Base-by-base conservation (phyloP, 2,113 vertebrate genomes). In the Scomber scombrus region DNA sequence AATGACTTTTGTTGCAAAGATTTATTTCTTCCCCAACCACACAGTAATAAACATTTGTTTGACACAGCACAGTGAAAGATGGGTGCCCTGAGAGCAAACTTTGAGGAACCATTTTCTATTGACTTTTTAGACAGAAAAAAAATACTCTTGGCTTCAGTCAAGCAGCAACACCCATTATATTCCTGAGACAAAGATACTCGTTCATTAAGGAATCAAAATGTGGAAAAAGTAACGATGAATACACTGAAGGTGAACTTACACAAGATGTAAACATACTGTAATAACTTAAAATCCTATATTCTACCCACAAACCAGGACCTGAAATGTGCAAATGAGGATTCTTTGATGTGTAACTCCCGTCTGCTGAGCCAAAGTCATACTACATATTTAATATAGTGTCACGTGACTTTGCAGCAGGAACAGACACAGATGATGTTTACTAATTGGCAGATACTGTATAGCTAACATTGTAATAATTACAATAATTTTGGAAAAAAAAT, bases 171-270 rank as follows among this genome's bases (percentile, higher is more conserved):
- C 61, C 60, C 23, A 57, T 66, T 26, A 81, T 63, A 75, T 90
- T 88, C 89, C 91, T 90, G 89, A 93, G 88, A 26, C 23, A 26
- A 26, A 88, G 85, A 84, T 60, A 82, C 71, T 81, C 68, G 57
- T 77, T 81, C 64, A 72, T 14, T 26, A 19, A 69, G 40, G 43
- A 75, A 84, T 64, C 78, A 1, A 78, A 69, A 71, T 45, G 67
- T 8, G 52, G 9, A 65, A 73, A 71, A 57, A 46, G 51, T 2
- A 1, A 70, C 54, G 60, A 16, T 8, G 11, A 77, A 70, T 8
- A 73, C 23, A 73, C 18, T 55, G 52, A 78, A 21, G 63, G 19
- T 68, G 15, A 76, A 69, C 45, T 72, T 49, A 56, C 52, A 14
- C 5, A 72, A 60, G 9, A 67, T 56, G 71, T 88, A 85, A 88